phyloP scores from a whole-genome alignment of 92 coral and sea anemone species.

The Phymanthus crucifer region DNA sequence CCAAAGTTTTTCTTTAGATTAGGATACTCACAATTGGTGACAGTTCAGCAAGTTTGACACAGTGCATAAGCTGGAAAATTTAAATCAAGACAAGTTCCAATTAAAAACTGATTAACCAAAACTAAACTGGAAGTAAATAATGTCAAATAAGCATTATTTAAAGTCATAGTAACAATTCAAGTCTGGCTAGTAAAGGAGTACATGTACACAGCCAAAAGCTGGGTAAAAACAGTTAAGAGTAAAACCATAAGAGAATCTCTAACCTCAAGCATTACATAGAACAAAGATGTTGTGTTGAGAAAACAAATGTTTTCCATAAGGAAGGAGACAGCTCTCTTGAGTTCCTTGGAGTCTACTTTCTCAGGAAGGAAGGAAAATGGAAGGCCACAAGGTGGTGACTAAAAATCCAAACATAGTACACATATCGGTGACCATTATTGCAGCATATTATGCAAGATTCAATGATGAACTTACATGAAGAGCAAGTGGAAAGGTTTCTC shows the following conservation, averaged over 20 bases:
- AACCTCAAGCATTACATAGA: constrained; percentile 83
- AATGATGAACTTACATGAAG: constrained; percentile 77
- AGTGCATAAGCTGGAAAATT: constrained; percentile 84
- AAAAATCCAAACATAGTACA: not conserved
- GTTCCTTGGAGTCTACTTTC: constrained; percentile 77
- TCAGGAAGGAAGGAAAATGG: constrained; percentile 54
- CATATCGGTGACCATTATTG: not conserved
- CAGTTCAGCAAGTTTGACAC: constrained; percentile 85
- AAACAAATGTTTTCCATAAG: constrained; percentile 82
- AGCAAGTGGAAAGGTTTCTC: constrained; percentile 62
- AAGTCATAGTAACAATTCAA: too few species aligned
- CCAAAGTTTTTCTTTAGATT: not conserved
- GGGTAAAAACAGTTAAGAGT: too few species aligned
- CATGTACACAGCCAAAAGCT: too few species aligned
- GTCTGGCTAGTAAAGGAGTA: too few species aligned
- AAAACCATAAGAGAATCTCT: not conserved
- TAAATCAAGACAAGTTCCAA: not conserved
- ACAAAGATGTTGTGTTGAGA: constrained; percentile 72
- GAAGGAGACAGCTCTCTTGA: constrained; percentile 88
- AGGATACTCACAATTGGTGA: constrained; percentile 88
- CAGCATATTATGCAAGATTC: too few species aligned
- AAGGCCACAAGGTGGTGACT: constrained; percentile 55
- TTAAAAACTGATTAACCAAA: too few species aligned
- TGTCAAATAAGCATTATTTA: too few species aligned
- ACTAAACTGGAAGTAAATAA: too few species aligned